Percentiles rank a stretch among this genome's conserved stretches.
phyloP scores from a whole-genome alignment of 2,888 invertebrate species.

The Aleiodes testaceus region DNA sequence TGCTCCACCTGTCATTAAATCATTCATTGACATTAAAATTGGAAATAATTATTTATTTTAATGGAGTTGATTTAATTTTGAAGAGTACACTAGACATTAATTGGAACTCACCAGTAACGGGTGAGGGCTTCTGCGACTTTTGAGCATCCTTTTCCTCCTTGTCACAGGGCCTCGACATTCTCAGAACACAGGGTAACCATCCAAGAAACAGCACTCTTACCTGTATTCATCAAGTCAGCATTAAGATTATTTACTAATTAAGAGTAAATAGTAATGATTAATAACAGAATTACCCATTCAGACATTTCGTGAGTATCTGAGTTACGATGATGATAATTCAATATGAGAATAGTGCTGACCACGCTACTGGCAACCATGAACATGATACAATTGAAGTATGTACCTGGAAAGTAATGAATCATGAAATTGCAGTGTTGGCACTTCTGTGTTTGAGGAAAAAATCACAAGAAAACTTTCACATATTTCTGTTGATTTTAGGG shows the following conservation, averaged over 20 bases:
- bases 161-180: conserved; percentile 88
- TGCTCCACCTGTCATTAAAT: conserved; percentile 77
- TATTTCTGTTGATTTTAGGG: too few relatives aligned
- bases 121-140: conserved; percentile 71
- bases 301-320: conserved; percentile 98
- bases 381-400: conserved; percentile 99
- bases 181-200: conserved; percentile 97
- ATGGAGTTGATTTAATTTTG: conserved; percentile 42
- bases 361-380: conserved; percentile 99
- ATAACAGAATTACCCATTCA: conserved; percentile 85
- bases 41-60: conserved; percentile 24
- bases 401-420: conserved; percentile 77
- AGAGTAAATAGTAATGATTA: conserved; percentile 31
- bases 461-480: too few relatives aligned
- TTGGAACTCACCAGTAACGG: conserved; percentile 65
- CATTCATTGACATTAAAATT: too few relatives aligned
- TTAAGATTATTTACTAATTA: conserved; percentile 27
- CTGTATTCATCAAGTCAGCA: conserved; percentile 73
- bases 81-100: conserved; percentile 20
- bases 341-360: conserved; percentile 96
- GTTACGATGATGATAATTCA: conserved; percentile 98
- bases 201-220: conserved; percentile 93
- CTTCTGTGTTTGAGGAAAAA: too few relatives aligned
- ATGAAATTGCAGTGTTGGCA: conserved; percentile 25
- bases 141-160: conserved; percentile 69